These are phyloP conservation scores for Dendrocincla tyrannina DNA, from an alignment of 2,797 vertebrate species.

Conservation along the genomic window DNA sequence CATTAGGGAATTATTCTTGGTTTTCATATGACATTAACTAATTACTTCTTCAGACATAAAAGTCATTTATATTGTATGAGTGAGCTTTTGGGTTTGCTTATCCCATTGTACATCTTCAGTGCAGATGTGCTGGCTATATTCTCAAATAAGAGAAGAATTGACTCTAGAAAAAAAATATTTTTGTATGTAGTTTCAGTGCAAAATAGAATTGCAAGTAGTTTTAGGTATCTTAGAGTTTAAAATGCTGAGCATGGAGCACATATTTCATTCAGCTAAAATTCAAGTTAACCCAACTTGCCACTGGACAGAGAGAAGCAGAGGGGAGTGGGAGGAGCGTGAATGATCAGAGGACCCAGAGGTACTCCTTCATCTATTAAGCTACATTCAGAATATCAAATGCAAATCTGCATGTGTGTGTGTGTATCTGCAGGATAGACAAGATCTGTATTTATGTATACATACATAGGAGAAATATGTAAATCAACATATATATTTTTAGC, in stretches of 20 bases:
- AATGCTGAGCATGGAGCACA: neutral
- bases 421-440: neutral
- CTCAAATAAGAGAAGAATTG: neutral
- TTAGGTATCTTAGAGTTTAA: neutral
- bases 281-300: neutral
- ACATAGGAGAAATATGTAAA: neutral
- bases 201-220: neutral
- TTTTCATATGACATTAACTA: slow-evolving; percentile 30
- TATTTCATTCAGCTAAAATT: neutral
- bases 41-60: slow-evolving; percentile 46
- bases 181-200: neutral
- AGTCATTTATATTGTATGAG: slow-evolving; percentile 18
- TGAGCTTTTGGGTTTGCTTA: neutral
- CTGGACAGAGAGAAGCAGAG: neutral
- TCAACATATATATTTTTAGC: neutral
- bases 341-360: neutral
- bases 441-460: neutral
- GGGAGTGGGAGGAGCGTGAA: neutral
- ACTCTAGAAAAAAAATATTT: neutral
- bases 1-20: slow-evolving; percentile 21
- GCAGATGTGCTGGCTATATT: neutral
- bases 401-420: neutral
- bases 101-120: neutral
- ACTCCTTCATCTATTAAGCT: neutral
- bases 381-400: neutral